Base-by-base conservation (phyloP, 2,888 invertebrate genomes). In the Quadroppia sp. region DNA sequence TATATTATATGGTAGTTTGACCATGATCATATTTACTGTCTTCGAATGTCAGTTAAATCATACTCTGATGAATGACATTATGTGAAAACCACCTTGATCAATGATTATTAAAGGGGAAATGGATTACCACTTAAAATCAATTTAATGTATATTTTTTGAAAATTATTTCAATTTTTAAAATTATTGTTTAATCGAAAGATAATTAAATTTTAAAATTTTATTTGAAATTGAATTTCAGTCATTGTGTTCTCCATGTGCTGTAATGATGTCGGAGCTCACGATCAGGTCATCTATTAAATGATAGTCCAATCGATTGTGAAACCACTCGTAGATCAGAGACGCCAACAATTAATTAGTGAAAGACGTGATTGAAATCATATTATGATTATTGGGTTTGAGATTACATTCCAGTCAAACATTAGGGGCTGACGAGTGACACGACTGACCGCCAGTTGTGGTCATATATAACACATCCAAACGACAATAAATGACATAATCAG, bases 281-380 rank as follows among this genome's bases (percentile, higher is more conserved):
- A 56, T 30, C 2, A 28, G 15, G 30, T 30, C 56, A 56, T 56
- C 30, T 2, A 56, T 28, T 56, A 28, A 30, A 56, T 56, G 56
- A 56, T 56, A 11, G 56, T 15, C 13, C 13, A 28, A 28, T 15
- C 30, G 17, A 28, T 45, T 45, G 45, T 17, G 17, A 45, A 56
- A 13, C 11, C 1, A 56, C 28, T 13, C 56, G 28, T 56, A 15
- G 23, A 56, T 56, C 53, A 53, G 23, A 13, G 53, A 23, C 25
- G 1, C 23, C 53, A 53, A 53, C 25, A 56, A 56, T 56, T 56
- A 56, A 56, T 56, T 56, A 56, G 56, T 56, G 15, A 17, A 17
- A 9, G 28, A 30, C 56, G 56, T 56, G 56, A 56, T 56, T 56
- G 56, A 15, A 56, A 56, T 28, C 28, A 13, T 30, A 56, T 30